Evolutionary conservation across 2,888 invertebrate genomes (phyloP).

Genomic region (Cheilosia vulpina): DNA sequence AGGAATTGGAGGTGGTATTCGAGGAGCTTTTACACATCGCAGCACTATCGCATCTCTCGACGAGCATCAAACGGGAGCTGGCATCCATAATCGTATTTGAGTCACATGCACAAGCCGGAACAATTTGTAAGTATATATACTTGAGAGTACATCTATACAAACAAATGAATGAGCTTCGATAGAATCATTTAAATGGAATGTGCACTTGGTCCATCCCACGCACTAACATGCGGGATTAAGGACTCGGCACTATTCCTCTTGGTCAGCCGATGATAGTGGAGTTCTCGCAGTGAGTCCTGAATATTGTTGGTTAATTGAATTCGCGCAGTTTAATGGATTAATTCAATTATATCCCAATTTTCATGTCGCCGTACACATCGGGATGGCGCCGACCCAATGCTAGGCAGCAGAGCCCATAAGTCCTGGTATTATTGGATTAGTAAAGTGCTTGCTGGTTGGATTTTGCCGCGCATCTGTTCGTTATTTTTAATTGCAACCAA

Average conservation of each 20-base stretch:
- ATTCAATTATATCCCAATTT: slow-evolving; percentile 42
- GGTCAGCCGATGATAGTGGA: background rate
- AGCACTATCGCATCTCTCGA: slow-evolving; percentile 91
- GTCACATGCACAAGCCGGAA: slow-evolving; percentile 90
- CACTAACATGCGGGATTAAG: too few species aligned
- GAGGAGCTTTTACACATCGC: slow-evolving; percentile 92
- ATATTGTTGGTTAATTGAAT: slow-evolving; percentile 57
- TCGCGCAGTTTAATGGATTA: slow-evolving; percentile 29
- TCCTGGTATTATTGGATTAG: slow-evolving; percentile 15
- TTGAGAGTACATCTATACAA: background rate
- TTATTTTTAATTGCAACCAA: slow-evolving; percentile 10
- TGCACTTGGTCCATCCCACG: too few species aligned
- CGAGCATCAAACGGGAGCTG: slow-evolving; percentile 91
- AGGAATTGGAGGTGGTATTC: slow-evolving; percentile 92
- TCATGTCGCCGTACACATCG: background rate
- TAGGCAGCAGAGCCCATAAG: background rate
- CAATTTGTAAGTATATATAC: slow-evolving; percentile 87
- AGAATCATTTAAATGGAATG: slow-evolving; percentile 1
- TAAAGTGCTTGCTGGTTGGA: slow-evolving; percentile 8
- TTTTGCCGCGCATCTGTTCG: background rate
- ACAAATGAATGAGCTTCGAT: background rate
- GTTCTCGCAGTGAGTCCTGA: background rate
- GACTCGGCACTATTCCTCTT: too few species aligned
- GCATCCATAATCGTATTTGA: slow-evolving; percentile 92
- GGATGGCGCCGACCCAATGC: background rate